Evolutionary conservation across 2,797 vertebrate species (phyloP).

Genomic region (Chloroceryle amazona): DNA sequence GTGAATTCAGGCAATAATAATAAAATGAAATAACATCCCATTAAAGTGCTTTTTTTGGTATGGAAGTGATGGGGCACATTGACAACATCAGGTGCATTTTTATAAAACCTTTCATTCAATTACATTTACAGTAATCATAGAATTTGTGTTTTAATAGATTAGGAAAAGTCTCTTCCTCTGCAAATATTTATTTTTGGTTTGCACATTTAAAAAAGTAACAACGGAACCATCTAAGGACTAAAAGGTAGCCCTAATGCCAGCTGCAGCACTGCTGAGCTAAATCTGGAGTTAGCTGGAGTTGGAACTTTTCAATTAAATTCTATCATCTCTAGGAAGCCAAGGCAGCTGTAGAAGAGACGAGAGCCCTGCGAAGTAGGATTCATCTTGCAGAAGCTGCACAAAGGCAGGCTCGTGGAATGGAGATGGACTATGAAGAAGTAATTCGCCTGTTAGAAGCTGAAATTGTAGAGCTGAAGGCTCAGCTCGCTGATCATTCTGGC

Average conservation of each 20-base stretch:
- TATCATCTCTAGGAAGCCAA: conserved; percentile 85
- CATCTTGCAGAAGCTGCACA: conserved; percentile 91
- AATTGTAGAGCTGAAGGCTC: conserved; percentile 91
- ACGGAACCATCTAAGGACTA: background rate
- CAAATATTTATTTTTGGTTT: background rate
- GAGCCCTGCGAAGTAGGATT: conserved; percentile 84
- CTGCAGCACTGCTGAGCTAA: background rate
- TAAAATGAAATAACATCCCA: background rate
- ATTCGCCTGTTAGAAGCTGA: conserved; percentile 92
- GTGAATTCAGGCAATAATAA: background rate
- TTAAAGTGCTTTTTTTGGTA: background rate
- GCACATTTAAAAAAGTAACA: background rate
- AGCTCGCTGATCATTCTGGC: conserved; percentile 83
- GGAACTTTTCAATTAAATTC: background rate
- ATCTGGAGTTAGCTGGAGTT: background rate
- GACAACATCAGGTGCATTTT: background rate
- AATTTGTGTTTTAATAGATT: background rate
- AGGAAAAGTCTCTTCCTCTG: background rate
- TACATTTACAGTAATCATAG: background rate
- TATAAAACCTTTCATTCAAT: background rate
- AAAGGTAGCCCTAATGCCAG: background rate
- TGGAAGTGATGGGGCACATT: background rate
- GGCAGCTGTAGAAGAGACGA: conserved; percentile 86
- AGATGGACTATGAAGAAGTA: conserved; percentile 97
- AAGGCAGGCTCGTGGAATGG: conserved; percentile 90